These are phyloP conservation scores for Lasioglossum zephyrum DNA, from an alignment of 2,888 invertebrate species.

Conservation along the genomic window DNA sequence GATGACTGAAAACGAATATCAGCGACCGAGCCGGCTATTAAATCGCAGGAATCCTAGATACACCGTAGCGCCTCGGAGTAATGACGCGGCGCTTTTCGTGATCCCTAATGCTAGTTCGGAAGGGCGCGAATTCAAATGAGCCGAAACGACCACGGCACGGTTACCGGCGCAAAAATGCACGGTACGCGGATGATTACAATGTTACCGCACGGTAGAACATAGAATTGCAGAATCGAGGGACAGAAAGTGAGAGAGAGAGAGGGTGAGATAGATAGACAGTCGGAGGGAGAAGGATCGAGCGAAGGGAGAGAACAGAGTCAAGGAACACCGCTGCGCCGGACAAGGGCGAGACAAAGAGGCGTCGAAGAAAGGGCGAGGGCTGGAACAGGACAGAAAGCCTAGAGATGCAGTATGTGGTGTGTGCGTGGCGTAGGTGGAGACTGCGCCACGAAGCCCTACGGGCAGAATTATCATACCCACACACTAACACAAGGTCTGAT, in stretches of 20 bases:
- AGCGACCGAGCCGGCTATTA: background rate
- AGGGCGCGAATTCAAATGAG: conserved; percentile 72
- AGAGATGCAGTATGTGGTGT: conserved; percentile 70
- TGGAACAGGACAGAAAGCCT: conserved; percentile 44
- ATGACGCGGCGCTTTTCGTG: conserved; percentile 60
- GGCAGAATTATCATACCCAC: conserved; percentile 84
- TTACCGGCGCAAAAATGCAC: conserved; percentile 62
- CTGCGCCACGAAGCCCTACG: conserved; percentile 81
- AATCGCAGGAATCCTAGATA: conserved; percentile 26
- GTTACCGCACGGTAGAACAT: conserved; percentile 70
- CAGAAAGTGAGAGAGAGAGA: conserved; percentile 10
- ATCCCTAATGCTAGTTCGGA: conserved; percentile 63
- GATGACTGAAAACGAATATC: background rate
- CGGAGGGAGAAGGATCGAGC: conserved; percentile 20
- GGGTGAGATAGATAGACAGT: background rate
- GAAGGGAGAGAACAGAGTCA: conserved; percentile 12
- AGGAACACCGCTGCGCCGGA: conserved; percentile 38
- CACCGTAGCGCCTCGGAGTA: conserved; percentile 20
- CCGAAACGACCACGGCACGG: conserved; percentile 62
- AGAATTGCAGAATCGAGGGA: conserved; percentile 66
- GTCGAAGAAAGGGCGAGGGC: background rate
- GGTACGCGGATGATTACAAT: conserved; percentile 71
- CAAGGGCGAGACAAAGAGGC: conserved; percentile 12
- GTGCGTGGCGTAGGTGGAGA: conserved; percentile 83
- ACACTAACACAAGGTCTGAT: conserved; percentile 80